Evolutionary conservation across 2,113 vertebrate species (phyloP).

Genomic region (Tauraco erythrolophus): DNA sequence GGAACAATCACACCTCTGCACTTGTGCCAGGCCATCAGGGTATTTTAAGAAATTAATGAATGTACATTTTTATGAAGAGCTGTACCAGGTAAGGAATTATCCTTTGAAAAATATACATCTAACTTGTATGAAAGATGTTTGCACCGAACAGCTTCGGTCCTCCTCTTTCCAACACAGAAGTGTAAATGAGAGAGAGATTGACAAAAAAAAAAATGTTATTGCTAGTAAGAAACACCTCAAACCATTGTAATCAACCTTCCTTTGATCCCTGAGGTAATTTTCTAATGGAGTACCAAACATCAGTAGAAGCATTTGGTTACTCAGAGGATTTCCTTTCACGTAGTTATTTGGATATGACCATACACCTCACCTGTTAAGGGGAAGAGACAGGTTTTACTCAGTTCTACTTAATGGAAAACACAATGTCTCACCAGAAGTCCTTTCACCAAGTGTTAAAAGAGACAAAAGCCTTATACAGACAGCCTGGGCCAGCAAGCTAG

Average conservation of each 20-base stretch:
- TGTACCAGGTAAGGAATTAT: neutral
- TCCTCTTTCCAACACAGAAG: neutral
- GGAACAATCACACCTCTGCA: neutral
- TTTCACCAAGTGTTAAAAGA: neutral
- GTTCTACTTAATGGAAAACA: neutral
- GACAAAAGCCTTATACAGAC: neutral
- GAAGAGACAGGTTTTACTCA: neutral
- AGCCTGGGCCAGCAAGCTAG: neutral
- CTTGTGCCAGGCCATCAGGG: neutral
- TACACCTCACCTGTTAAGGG: neutral
- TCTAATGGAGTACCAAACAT: neutral
- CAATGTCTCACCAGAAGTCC: neutral
- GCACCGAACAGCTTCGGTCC: neutral
- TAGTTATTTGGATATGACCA: neutral
- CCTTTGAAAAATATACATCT: neutral
- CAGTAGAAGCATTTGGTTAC: neutral
- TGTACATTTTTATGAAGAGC: neutral
- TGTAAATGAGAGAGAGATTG: neutral
- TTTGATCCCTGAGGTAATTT: neutral
- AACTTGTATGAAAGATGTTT: neutral
- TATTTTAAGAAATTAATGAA: slow-evolving; percentile 13
- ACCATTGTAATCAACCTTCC: neutral
- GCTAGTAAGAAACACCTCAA: neutral
- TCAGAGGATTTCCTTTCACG: neutral
- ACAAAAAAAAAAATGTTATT: neutral